Evolutionary conservation across 2,888 invertebrate species (phyloP).

Genomic region (Leucophenga montana): DNA sequence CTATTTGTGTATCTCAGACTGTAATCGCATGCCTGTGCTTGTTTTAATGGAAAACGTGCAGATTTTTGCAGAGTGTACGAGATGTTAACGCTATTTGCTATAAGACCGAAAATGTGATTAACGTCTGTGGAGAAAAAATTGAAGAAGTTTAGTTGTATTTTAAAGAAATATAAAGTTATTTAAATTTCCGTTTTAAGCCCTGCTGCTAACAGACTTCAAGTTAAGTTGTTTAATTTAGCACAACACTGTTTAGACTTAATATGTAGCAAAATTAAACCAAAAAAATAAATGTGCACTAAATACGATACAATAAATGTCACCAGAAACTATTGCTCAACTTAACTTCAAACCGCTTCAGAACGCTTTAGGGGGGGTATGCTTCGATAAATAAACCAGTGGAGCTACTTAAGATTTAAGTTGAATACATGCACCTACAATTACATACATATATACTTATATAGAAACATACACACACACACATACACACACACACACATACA

Average conservation of each 20-base stretch:
- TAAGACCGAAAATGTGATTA: not conserved
- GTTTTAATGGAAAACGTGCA: not conserved
- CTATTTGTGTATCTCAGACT: not conserved
- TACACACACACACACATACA: too few species aligned
- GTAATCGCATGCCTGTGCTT: not conserved
- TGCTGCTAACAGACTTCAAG: not conserved
- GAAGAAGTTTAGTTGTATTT: too few species aligned
- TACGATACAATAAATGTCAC: not conserved
- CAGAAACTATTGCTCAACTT: not conserved
- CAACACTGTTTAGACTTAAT: too few species aligned
- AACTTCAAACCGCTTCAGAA: not conserved
- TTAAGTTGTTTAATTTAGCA: too few species aligned
- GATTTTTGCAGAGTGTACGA: too few species aligned
- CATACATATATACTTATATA: not conserved
- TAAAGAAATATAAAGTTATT: too few species aligned
- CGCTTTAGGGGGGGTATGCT: conserved; percentile 38
- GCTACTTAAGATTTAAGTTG: conserved; percentile 64
- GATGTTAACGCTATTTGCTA: not conserved
- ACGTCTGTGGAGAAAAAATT: conserved; percentile 18
- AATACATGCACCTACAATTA: not conserved
- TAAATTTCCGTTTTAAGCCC: too few species aligned
- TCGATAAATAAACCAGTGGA: conserved; percentile 66
- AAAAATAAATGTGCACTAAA: not conserved
- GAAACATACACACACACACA: not conserved
- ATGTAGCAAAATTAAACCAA: not conserved